Evolutionary conservation across 1,140 invertebrate genomes (phyloP).

Genomic region (Neodiprion virginianus): DNA sequence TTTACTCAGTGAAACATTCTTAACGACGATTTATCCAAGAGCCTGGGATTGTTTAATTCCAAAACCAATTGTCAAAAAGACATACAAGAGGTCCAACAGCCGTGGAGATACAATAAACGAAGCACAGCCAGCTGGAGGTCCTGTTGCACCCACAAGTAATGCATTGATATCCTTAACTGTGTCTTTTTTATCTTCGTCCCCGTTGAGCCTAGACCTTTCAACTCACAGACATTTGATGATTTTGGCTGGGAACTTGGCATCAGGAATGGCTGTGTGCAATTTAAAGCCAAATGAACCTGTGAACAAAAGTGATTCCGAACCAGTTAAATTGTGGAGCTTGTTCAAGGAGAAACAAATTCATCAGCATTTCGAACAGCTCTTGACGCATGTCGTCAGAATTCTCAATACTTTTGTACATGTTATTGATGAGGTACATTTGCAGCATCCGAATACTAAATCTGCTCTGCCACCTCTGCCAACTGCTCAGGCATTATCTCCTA

Average conservation of each 20-base stretch:
- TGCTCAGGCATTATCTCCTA: conserved; percentile 63
- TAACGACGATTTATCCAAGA: conserved; percentile 59
- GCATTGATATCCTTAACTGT: conserved; percentile 60
- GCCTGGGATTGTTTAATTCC: conserved; percentile 61
- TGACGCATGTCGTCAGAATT: conserved; percentile 73
- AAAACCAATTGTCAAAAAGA: conserved; percentile 35
- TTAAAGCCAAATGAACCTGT: conserved; percentile 38
- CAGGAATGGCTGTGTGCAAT: conserved; percentile 62
- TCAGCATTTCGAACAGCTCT: conserved; percentile 66
- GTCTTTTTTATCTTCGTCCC: conserved; percentile 65
- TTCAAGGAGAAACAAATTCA: conserved; percentile 61
- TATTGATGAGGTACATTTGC: conserved; percentile 70
- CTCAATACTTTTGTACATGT: conserved; percentile 79
- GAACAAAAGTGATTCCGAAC: conserved; percentile 27
- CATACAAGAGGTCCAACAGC: conserved; percentile 35
- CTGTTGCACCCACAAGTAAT: conserved; percentile 39
- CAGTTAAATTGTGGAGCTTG: conserved; percentile 62
- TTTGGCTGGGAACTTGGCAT: conserved; percentile 71
- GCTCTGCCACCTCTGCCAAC: conserved; percentile 64
- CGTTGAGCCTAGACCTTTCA: conserved; percentile 68
- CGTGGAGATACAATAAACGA: conserved; percentile 35
- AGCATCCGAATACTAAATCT: conserved; percentile 52
- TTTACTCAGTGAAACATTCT: conserved; percentile 57
- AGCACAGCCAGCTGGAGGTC: conserved; percentile 21
- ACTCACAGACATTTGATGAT: conserved; percentile 69